Conservation (phyloP, 2,113 vertebrate genomes). For the Syngnathus floridae region DNA sequence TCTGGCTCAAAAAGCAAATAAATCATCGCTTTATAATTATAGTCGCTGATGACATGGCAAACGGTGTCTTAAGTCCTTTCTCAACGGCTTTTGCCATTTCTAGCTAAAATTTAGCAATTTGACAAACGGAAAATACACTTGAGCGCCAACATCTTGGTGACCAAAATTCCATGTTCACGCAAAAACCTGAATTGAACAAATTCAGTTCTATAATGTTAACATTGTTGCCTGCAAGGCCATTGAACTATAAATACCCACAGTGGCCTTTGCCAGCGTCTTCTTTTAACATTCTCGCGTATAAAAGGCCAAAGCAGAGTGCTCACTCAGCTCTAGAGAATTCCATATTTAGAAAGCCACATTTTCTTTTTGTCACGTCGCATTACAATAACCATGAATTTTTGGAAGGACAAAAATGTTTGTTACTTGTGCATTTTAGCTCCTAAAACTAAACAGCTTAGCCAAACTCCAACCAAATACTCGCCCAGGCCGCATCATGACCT, state of each 20-base stretch:
- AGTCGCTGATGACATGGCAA: too few relatives aligned
- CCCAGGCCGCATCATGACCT: background rate
- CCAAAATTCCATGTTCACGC: background rate
- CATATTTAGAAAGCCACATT: slow-evolving; percentile 22
- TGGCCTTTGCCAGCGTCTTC: background rate
- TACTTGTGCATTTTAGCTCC: background rate
- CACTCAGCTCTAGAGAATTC: slow-evolving; percentile 15
- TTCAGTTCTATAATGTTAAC: background rate
- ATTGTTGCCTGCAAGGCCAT: background rate
- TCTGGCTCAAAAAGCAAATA: too few relatives aligned
- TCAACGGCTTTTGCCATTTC: too few relatives aligned
- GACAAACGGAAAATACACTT: background rate
- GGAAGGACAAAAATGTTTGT: background rate
- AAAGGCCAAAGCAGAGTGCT: slow-evolving; percentile 8
- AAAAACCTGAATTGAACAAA: background rate
- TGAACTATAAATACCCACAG: background rate
- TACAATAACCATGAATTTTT: background rate
- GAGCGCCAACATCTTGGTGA: background rate
- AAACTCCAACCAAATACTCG: slow-evolving; percentile 13
- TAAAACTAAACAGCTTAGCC: slow-evolving; percentile 16
- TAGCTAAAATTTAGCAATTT: background rate
- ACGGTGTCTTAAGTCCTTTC: too few relatives aligned
- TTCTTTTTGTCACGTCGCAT: slow-evolving; percentile 2
- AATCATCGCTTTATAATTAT: too few relatives aligned
- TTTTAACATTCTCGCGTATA: slow-evolving; percentile 21